Evolutionary conservation across 2,113 vertebrate species (phyloP).

Genomic region (Urocynchramus pylzowi): DNA sequence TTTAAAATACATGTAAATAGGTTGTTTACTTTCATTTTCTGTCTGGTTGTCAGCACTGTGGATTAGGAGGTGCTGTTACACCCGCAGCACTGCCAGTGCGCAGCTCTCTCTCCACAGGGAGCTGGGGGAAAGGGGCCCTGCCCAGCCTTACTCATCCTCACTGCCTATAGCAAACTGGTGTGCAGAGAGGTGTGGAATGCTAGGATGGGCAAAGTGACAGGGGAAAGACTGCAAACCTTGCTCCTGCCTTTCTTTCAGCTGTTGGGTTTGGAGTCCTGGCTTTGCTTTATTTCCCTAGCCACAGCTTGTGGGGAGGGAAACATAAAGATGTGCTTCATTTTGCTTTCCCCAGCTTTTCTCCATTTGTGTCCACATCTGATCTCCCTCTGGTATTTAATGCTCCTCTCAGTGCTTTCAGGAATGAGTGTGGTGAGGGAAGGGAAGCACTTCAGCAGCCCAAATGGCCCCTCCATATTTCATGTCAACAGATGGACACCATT

Average conservation of each 20-base stretch:
- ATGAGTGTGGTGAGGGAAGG: background rate
- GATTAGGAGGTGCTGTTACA: background rate
- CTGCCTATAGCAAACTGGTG: background rate
- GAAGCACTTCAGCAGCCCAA: background rate
- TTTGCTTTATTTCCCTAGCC: background rate
- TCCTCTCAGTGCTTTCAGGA: background rate
- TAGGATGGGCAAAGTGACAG: background rate
- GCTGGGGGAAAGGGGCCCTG: background rate
- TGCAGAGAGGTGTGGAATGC: background rate
- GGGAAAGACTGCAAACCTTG: background rate
- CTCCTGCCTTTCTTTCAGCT: background rate
- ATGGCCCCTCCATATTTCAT: background rate
- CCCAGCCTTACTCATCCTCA: background rate
- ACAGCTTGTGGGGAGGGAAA: background rate
- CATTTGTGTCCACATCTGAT: background rate
- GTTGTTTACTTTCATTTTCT: background rate
- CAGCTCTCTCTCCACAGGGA: background rate
- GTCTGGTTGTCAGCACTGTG: background rate
- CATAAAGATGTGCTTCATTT: background rate
- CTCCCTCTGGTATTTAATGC: background rate
- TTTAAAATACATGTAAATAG: conserved; percentile 14
- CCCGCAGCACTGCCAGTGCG: rapidly evolving
- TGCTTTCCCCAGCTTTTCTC: background rate
- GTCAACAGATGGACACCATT: background rate
- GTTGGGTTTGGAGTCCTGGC: background rate